Evolutionary conservation across 2,113 vertebrate genomes (phyloP).

Genomic region (Chaenocephalus aceratus): DNA sequence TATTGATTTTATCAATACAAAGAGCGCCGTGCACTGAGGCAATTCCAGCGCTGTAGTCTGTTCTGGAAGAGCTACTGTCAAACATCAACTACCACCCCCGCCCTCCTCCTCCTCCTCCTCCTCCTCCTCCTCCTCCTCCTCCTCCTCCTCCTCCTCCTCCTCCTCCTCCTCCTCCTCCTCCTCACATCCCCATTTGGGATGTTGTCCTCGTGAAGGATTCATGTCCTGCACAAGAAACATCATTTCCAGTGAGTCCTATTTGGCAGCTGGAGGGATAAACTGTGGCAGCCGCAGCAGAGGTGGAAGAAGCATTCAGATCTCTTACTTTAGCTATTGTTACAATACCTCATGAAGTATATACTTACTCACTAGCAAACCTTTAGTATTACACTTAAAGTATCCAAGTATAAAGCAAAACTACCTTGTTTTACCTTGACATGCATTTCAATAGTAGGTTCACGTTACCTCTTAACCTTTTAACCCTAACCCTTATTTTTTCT

Average conservation of each 20-base stretch:
- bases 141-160: neutral
- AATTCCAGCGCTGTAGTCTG: constrained; percentile 47
- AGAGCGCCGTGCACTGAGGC: constrained; percentile 54
- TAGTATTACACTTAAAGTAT: neutral
- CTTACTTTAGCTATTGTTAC: neutral
- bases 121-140: constrained; percentile 11
- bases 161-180: constrained; percentile 3
- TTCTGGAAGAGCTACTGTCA: constrained; percentile 65
- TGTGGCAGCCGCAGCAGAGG: constrained; percentile 15
- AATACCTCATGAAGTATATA: neutral
- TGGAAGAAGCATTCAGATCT: constrained; percentile 1
- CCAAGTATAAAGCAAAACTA: too few relatives aligned
- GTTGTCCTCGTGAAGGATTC: constrained; percentile 53
- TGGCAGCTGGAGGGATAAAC: constrained; percentile 14
- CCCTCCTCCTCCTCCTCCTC: constrained; percentile 11
- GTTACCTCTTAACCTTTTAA: too few relatives aligned
- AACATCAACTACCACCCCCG: constrained; percentile 15
- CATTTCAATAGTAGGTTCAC: too few relatives aligned
- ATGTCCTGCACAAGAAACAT: constrained; percentile 61
- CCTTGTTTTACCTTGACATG: too few relatives aligned
- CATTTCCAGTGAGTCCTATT: constrained; percentile 25
- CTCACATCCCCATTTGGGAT: constrained; percentile 56
- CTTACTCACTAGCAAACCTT: neutral
- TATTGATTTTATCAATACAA: constrained; percentile 78
- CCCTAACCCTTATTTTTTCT: too few relatives aligned